Base-by-base conservation (phyloP, 1,140 invertebrate genomes). In the Drosophila prosaltans region DNA sequence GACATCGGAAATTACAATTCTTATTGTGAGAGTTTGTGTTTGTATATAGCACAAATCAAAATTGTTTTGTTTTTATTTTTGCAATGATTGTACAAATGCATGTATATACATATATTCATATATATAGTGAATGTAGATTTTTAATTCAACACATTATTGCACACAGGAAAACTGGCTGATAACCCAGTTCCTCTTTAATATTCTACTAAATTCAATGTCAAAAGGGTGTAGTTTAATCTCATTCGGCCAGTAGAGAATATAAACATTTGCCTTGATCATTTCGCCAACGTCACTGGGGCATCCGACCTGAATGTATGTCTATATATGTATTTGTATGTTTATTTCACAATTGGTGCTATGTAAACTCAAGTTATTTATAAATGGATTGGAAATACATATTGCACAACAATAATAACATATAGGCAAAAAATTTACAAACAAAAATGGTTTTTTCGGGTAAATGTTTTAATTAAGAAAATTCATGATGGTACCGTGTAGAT, bases 361-460 rank as follows among this genome's bases (percentile, higher is more conserved):
- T 79, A 79, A 79, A 79, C 76, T 69, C 24, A 72, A 69, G 65
- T 65, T 79, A 79, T 79, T 79, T 79, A 69, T 79, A 79, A 76
- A 65, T 75, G 48, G 69, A 69, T 76, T 65, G 69, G 69, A 79
- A 69, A 59, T 59, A 69, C 60, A 39, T 71, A 74, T 78, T 78
- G 64, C 72, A 59, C 72, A 78, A 78, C 65, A 64, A 41, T 8
- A 59, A 58, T 4, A 16, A 36, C 30, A 60, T 63, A 51, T 26
- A 41, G 11, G 30, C 36, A 58, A 65, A 62, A 70, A 70, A 43
- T 59, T 62, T 65, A 74, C 66, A 65, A 60, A 68, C 59, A 24
- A 68, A 55, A 45, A 32, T 43, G 58, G n/a, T n/a, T 9, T 10
- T n/a, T 9, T n/a, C 54, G 65, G 45, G 43, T 10, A 39, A 32